Base-by-base conservation (phyloP, 2,113 vertebrate species). In the zebrafish (Danio rerio) region DNA sequence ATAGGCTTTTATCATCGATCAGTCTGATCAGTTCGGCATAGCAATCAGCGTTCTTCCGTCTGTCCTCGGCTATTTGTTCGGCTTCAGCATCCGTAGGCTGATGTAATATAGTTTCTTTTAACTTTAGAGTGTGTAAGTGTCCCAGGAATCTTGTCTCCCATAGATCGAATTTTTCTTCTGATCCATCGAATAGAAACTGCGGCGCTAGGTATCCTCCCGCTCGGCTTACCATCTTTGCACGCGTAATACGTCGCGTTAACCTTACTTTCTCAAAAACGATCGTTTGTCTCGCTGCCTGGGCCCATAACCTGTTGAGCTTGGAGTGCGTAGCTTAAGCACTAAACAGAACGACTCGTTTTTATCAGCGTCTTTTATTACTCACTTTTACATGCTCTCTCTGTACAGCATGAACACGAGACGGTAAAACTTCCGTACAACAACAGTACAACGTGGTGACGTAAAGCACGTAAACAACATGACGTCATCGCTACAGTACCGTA, bases 51-150 rank as follows among this genome's bases (percentile, higher is more conserved):
- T 86, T 88, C 5, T 84, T 84, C 4, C 0, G 0, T 21, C 5
- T 40, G 5, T 80, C 81, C 79, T 79, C 53, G 0, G 61, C 62
- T 63, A 43, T 40, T 5, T 59, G 21, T 5, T 61, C 45, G n/a
- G 7, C 49, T 3, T 21, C 0, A 15, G 11, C 42, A 7, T 45
- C 31, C 1, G 31, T 68, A 6, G 65, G 69, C 11, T 50, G 47
- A 53, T 72, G n/a, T 20, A 53, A 40, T 15, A 53, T 84, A 15
- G 69, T 73, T 3, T 66, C 20, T 31, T 84, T 73, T 20, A 84
- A 5, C 15, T 45, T 49, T 16, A 76, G 15, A 11, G 15, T 66
- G 10, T 68, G 71, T 6, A 81, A 7, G 15, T 52, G 20, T 12
- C 61, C 45, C 1, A 84, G 6, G 6, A 84, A 62, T 43, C 63